These are phyloP conservation scores for Pempheris klunzingeri DNA, from an alignment of 2,797 vertebrate genomes.

Conservation along the genomic window DNA sequence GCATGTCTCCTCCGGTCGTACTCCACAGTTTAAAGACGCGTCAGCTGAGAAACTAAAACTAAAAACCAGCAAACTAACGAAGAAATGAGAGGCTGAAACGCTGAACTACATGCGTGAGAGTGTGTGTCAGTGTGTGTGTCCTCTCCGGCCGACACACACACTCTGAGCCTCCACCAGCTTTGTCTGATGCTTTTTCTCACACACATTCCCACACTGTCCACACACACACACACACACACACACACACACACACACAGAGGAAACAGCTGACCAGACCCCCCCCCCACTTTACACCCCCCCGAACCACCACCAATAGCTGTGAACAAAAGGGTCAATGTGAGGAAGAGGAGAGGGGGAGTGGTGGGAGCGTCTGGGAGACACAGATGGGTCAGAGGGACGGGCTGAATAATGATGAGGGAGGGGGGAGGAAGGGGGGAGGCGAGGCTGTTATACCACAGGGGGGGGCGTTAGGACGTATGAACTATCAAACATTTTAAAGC, in stretches of 20 bases:
- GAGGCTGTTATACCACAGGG: too few species aligned
- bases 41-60: neutral
- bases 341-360: conserved; percentile 51
- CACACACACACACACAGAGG: conserved; percentile 44
- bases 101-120: too few species aligned
- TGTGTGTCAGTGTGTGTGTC: conserved; percentile 59
- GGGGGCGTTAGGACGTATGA: neutral
- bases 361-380: conserved; percentile 75
- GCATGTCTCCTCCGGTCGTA: conserved; percentile 62
- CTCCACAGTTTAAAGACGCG: conserved; percentile 31
- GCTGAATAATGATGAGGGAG: conserved; percentile 70
- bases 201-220: conserved; percentile 75
- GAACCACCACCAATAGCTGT: conserved; percentile 42
- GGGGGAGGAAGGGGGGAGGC: neutral
- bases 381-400: conserved; percentile 75
- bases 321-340: conserved; percentile 77
- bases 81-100: neutral
- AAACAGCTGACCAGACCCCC: conserved; percentile 78
- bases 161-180: conserved; percentile 60
- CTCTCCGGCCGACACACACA: conserved; percentile 48
- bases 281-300: neutral
- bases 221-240: conserved; percentile 46
- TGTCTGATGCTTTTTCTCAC: conserved; percentile 73
- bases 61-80: conserved; percentile 22
- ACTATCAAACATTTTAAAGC: neutral